Evolutionary conservation across 2,888 invertebrate species (phyloP).

Genomic region (Erebia ligea): DNA sequence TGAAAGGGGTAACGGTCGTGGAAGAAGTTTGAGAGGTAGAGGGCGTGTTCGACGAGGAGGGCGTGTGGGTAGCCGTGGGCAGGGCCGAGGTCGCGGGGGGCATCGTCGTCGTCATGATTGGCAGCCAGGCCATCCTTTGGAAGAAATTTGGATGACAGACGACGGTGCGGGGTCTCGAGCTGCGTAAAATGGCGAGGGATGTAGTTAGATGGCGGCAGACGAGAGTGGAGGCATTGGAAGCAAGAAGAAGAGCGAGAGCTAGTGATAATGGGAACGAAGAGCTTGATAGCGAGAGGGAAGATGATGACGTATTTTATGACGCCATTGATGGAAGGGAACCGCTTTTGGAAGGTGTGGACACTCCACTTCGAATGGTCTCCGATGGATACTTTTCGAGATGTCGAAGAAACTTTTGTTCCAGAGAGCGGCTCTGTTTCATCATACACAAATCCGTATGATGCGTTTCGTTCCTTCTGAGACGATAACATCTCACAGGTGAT

Average conservation of each 20-base stretch:
- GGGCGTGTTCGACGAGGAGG: not conserved
- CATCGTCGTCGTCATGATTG: not conserved
- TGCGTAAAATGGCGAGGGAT: not conserved
- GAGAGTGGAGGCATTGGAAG: too few relatives aligned
- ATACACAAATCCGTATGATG: too few relatives aligned
- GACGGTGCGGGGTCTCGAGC: not conserved
- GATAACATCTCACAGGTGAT: too few relatives aligned
- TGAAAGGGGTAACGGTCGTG: not conserved
- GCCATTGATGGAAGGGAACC: not conserved
- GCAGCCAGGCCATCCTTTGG: not conserved
- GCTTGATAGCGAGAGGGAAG: not conserved
- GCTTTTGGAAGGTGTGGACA: not conserved
- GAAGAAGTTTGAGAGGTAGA: constrained; percentile 1
- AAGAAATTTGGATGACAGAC: not conserved
- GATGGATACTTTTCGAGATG: too few relatives aligned
- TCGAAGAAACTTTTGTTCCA: too few relatives aligned
- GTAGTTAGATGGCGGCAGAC: not conserved
- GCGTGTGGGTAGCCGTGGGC: not conserved
- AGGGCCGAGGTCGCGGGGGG: too few relatives aligned
- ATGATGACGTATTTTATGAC: not conserved
- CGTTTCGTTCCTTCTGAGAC: too few relatives aligned
- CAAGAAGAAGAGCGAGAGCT: not conserved
- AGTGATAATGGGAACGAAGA: not conserved
- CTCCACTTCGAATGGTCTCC: too few relatives aligned
- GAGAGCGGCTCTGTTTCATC: too few relatives aligned